phyloP scores from a whole-genome alignment of 2,888 invertebrate genomes.

The Euzetes globulus region DNA sequence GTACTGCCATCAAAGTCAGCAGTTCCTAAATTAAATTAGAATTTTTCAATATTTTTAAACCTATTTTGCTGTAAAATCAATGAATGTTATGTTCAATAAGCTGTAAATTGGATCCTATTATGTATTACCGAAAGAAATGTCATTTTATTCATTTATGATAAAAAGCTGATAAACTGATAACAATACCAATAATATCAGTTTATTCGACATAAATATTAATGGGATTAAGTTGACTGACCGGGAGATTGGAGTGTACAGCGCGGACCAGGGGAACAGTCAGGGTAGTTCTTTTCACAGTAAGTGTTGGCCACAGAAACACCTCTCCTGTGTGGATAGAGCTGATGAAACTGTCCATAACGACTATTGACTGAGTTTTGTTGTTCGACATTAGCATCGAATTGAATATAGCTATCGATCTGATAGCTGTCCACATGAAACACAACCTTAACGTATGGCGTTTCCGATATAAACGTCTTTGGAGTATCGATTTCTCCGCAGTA shows the following conservation, averaged over 20 bases:
- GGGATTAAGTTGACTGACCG: constrained; percentile 51
- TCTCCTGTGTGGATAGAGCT: constrained; percentile 78
- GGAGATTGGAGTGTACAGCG: constrained; percentile 91
- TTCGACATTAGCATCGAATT: constrained; percentile 77
- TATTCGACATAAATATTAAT: no score
- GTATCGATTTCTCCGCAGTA: constrained; percentile 91
- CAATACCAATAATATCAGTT: no score
- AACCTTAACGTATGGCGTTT: constrained; percentile 84
- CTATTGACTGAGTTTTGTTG: constrained; percentile 86
- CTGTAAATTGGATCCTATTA: no score
- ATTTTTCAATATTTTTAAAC: no score
- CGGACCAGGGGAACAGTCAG: constrained; percentile 70
- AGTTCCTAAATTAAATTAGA: no score
- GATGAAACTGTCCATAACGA: constrained; percentile 86
- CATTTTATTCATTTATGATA: no score
- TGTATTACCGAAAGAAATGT: no score
- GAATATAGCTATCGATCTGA: constrained; percentile 82
- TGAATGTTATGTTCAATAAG: no score
- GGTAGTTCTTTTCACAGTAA: constrained; percentile 77
- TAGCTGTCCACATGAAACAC: constrained; percentile 86
- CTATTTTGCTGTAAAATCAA: no score
- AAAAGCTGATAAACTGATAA: no score
- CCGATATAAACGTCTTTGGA: constrained; percentile 87
- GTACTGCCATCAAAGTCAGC: no score
- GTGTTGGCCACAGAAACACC: constrained; percentile 81